Base-by-base conservation (phyloP, 2,888 invertebrate species). In the Chymomyza fuscimana region DNA sequence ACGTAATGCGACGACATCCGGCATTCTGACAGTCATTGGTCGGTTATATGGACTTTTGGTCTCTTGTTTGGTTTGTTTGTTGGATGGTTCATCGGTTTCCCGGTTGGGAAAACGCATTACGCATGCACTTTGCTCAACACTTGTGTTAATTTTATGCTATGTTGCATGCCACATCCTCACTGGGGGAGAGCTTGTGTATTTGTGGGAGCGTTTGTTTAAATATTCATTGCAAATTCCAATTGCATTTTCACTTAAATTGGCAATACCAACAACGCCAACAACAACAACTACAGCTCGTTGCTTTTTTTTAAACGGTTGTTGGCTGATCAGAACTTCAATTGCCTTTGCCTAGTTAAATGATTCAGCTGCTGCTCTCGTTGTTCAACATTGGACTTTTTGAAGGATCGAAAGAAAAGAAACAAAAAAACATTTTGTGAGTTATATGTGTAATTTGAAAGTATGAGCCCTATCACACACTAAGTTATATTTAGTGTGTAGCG, bases 81-180 rank as follows among this genome's bases (percentile, higher is more conserved):
- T 16, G 52, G 36, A 52, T 63, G 52, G 32, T 65, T 40, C 40
- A 25, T 25, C n/a, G 54, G 25, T 46, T 56, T 32, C 25, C 63
- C 62, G 58, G 56, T 52, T 70, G 25, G 63, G 40, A 69, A 70
- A 80, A 74, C 75, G 74, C 88, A 88, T 88, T 80, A 79, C 67
- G 72, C 77, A 88, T 88, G 86, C 89, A 81, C 89, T 88, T 88
- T 88, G 86, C 78, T 81, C 79, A 81, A 88, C 88, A 89, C 89
- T 89, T 88, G 71, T 80, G 87, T 86, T 88, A 78, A 88, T 87
- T 88, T 88, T 75, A 76, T 80, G 79, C 78, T 77, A 72, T 73
- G 56, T 32, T 66, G 25, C 67, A 62, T 60, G 74, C 71, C 68
- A 50, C 63, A 22, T n/a, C 61, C 29, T 25, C 25, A 3, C 25